A percentile compares a stretch with the other conserved stretches of the same genome.
Evolutionary conservation across 2,888 invertebrate genomes (phyloP).

Genomic region (Harpalus rubripes): DNA sequence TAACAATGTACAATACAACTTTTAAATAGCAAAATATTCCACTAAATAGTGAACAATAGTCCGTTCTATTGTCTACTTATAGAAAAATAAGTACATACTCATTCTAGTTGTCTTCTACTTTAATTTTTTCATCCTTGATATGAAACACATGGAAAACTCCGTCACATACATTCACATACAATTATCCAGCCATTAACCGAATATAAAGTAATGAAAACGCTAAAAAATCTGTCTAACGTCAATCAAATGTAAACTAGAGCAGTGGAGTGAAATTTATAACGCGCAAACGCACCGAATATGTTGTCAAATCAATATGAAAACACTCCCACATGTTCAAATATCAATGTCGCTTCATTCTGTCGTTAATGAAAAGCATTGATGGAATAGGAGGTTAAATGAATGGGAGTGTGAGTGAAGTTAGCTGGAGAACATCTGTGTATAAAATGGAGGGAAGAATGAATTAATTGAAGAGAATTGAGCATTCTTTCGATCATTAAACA

Average conservation of each 20-base stretch:
- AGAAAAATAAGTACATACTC: slow-evolving; percentile 56
- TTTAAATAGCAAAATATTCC: slow-evolving; percentile 5
- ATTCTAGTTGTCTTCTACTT: slow-evolving; percentile 60
- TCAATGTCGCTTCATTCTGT: slow-evolving; percentile 40
- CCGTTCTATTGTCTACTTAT: slow-evolving; percentile 2
- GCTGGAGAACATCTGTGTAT: not conserved
- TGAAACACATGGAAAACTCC: slow-evolving; percentile 32
- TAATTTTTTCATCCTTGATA: slow-evolving; percentile 53
- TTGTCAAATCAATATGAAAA: slow-evolving; percentile 56
- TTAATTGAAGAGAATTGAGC: not conserved
- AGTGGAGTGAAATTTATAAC: slow-evolving; percentile 41
- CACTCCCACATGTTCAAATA: slow-evolving; percentile 58
- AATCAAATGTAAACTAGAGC: slow-evolving; percentile 56
- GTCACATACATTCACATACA: slow-evolving; percentile 37
- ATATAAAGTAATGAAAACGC: not conserved
- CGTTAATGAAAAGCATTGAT: not conserved
- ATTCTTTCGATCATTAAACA: not conserved
- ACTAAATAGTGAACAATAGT: slow-evolving; percentile 28
- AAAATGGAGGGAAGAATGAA: slow-evolving; percentile 5
- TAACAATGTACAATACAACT: slow-evolving; percentile 33
- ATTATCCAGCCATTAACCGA: slow-evolving; percentile 1
- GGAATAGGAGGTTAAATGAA: not conserved
- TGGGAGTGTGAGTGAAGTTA: not conserved
- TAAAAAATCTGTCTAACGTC: slow-evolving; percentile 33
- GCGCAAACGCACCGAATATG: slow-evolving; percentile 52